Base-by-base conservation (phyloP, 2,888 invertebrate genomes). In the Drosophila longiperda region DNA sequence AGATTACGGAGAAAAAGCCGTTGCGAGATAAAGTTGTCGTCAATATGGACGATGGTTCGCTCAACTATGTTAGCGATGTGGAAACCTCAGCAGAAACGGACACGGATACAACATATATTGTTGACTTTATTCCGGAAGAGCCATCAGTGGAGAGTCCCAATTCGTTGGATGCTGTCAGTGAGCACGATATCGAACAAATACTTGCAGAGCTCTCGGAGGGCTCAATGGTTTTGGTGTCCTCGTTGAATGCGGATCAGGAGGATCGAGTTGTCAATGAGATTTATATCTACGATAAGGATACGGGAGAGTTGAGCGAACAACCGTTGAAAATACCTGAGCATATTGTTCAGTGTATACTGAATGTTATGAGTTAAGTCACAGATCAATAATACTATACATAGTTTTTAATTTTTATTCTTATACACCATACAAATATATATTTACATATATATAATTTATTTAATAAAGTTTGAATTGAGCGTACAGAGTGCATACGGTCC, bases 291-390 rank as follows among this genome's bases (percentile, higher is more conserved):
- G 90, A 91, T 65, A 91, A 90, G 64, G 77, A 86, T 57, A 92
- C 92, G 9, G 92, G 91, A 0, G 87, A 91, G 23, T 62, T 93
- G 20, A 90, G 90, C 63, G 92, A 93, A n/a, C 84, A 90, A 48
- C 93, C 93, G 9, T 69, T 93, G 50, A 89, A 91, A 69, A 90
- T 93, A 78, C 92, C 93, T 38, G 91, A 92, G 55, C 91, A 91
- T 68, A 90, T 93, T 76, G 90, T 93, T 63, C 91, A 92, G 67
- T 90, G 91, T 60, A 92, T 93, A 75, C 85, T 92, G 69, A 83
- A 88, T 67, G 91, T 91, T 61, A 91, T 92, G 83, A 91, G 81
- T 60, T 91, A 73, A 75, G 57, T 26, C 33, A 49, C n/a, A 53
- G 36, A 29, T 55, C 15, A 20, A n/a, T 54, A 61, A 58, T 60